Conservation (phyloP, 1,140 invertebrate genomes). For the Leptonema lineaticorne region DNA sequence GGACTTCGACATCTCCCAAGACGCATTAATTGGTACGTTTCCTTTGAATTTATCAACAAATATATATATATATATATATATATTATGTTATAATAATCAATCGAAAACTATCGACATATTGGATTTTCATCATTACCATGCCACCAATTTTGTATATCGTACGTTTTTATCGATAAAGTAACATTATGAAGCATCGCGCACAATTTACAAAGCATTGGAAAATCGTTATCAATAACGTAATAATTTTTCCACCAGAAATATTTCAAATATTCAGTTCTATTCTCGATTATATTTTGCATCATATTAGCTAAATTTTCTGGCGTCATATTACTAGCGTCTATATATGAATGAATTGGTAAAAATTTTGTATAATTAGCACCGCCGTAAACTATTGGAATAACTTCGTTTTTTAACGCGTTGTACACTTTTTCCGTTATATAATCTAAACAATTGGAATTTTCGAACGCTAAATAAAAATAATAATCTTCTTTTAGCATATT, state of each 20-base stretch:
- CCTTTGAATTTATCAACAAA: too few relatives aligned
- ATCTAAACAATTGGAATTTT: constrained; percentile 60
- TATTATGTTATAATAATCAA: background rate
- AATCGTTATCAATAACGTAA: background rate
- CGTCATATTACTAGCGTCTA: constrained; percentile 59
- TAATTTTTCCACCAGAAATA: constrained; percentile 58
- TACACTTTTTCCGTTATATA: constrained; percentile 65
- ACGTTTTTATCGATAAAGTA: background rate
- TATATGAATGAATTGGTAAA: constrained; percentile 57
- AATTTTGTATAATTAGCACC: constrained; percentile 58
- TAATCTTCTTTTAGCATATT: constrained; percentile 54
- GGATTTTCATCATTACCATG: constrained; percentile 44
- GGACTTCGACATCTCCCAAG: too few relatives aligned
- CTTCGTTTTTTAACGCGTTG: constrained; percentile 43
- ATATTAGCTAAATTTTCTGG: constrained; percentile 56
- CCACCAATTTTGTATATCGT: constrained; percentile 31
- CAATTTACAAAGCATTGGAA: constrained; percentile 28
- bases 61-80: background rate
- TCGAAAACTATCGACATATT: constrained; percentile 49
- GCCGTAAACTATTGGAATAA: constrained; percentile 62
- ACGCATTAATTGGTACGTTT: too few relatives aligned
- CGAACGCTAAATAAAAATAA: constrained; percentile 66
- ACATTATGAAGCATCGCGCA: constrained; percentile 31
- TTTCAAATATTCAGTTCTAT: constrained; percentile 51
- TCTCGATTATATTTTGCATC: constrained; percentile 52